Evolutionary conservation across 2,888 invertebrate species (phyloP), one percentile per base, ranked within the genome.

Genomic region (Ormyrus rosae): DNA sequence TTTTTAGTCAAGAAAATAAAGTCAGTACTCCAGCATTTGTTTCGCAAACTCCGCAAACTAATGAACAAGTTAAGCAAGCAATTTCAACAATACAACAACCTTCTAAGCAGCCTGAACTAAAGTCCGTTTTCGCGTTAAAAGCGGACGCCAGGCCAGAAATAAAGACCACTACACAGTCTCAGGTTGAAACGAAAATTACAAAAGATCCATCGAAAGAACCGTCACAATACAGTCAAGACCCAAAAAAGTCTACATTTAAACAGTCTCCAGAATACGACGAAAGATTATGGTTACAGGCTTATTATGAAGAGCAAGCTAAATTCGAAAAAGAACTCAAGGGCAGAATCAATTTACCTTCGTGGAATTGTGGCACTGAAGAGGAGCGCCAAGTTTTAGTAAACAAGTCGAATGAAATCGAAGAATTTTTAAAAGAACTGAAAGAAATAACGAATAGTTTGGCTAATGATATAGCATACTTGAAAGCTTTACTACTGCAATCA

Each of bases 381-480:
- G 94, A 95, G 83, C 92, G 93, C 80, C 90, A 91, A 48, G 87
- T 88, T 19, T 91, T 94, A 83, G 91, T 92, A 4, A 91, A 92
- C 78, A 91, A 91, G 60, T 90, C 94, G 11, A 91, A 92, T 11
- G 90, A 92, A 60, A 90, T 95, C 60, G 92, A 93, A 82, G 92
- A 92, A 70, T 94, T 95, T 86, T 91, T 93, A 50, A 91, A 92
- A 61, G 94, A 94, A 80, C 92, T 95, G 51, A 91, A 91, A 19
- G 94, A 94, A 82, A 94, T 93, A 5, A 94, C 93, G 5, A 89
- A 91, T 77, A 91, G 92, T 55, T 92, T 95, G 83, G 92, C 92
- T 61, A 91, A 92, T 60, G 95, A 96, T 86, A 92, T 95, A 51
- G 91, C 92, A 50, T 90, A 89, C 64, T 88, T 93, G 78, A 93